Evolutionary conservation across 2,888 invertebrate genomes (phyloP).

Genomic region (Taphrorychus bicolor): DNA sequence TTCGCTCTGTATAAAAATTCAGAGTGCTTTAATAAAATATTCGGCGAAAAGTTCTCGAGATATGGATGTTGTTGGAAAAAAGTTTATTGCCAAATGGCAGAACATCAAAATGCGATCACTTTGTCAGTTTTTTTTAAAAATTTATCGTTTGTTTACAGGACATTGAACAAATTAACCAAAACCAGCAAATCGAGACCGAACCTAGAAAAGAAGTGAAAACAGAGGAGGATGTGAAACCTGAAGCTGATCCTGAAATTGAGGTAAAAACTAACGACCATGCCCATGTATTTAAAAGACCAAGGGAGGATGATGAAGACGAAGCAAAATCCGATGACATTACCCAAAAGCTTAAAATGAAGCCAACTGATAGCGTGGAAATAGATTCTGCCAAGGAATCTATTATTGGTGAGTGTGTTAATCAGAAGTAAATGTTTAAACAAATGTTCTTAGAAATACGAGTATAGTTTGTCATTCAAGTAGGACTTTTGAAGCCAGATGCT

Average conservation of each 20-base stretch:
- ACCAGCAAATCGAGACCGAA: no score
- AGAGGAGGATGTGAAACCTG: neutral
- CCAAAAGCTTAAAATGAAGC: conserved; percentile 42
- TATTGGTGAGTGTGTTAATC: conserved; percentile 21
- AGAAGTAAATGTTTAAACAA: no score
- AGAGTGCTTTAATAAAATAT: no score
- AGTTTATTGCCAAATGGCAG: no score
- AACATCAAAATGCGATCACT: no score
- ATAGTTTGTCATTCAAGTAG: no score
- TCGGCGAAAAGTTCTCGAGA: no score
- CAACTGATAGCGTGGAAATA: neutral
- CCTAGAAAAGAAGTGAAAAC: neutral
- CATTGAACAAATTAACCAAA: neutral
- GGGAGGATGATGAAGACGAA: conserved; percentile 42
- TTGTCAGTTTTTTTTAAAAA: neutral
- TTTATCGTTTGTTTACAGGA: neutral
- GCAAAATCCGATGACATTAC: conserved; percentile 20
- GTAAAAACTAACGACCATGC: neutral
- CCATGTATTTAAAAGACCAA: conserved; percentile 31
- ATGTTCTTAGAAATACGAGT: no score
- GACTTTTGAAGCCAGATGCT: no score
- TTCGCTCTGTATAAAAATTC: no score
- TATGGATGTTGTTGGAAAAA: no score
- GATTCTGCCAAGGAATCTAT: conserved; percentile 39
- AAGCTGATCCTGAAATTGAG: neutral